These are phyloP conservation scores for Cataglyphis rosenhaueri DNA, from an alignment of 2,888 invertebrate species.

Conservation along the genomic window DNA sequence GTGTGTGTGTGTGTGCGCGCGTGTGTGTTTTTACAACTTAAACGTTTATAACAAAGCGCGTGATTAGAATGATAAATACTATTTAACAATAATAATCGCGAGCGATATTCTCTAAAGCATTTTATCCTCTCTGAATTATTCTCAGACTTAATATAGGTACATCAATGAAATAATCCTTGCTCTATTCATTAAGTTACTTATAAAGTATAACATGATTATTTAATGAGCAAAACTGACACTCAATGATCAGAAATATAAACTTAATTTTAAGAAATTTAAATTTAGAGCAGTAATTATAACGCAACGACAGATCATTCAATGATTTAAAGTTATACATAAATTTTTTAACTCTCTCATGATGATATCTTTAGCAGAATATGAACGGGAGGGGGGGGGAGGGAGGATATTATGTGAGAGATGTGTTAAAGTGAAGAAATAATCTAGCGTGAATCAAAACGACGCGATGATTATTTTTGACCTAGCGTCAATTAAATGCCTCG, in stretches of 20 bases:
- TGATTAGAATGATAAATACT: slow-evolving; percentile 3
- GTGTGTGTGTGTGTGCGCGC: not conserved
- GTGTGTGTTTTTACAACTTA: not conserved
- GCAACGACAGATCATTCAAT: not conserved
- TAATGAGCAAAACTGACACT: not conserved
- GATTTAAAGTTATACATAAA: not conserved
- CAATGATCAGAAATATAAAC: not conserved
- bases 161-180: not conserved
- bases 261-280: not conserved
- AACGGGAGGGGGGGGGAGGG: no score
- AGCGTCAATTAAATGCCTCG: slow-evolving; percentile 41
- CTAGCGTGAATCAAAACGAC: slow-evolving; percentile 15
- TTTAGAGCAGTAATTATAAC: not conserved
- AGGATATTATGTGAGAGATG: not conserved
- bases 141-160: not conserved
- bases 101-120: not conserved
- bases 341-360: not conserved
- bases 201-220: not conserved
- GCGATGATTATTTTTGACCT: slow-evolving; percentile 23
- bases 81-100: not conserved
- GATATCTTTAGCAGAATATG: not conserved
- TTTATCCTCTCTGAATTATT: not conserved
- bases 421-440: not conserved
- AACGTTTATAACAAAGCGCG: slow-evolving; percentile 5
- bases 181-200: not conserved